Percentiles rank a stretch among this genome's conserved stretches.
These are phyloP conservation scores for Ladona fulva DNA, from an alignment of 1,140 invertebrate genomes.

Conservation along the genomic window DNA sequence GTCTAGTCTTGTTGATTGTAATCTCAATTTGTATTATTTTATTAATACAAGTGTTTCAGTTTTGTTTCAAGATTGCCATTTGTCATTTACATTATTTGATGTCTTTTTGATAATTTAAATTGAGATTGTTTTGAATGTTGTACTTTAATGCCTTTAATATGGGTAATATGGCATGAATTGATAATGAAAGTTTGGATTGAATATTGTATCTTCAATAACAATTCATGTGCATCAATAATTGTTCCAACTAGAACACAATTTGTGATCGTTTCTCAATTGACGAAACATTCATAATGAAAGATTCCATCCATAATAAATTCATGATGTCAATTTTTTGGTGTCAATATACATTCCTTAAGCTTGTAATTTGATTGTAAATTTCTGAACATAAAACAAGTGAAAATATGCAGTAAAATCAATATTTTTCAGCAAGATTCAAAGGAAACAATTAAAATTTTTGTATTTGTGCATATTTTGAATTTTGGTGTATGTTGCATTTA, in stretches of 20 bases:
- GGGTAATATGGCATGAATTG: background rate
- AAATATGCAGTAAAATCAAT: background rate
- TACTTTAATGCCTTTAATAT: no score
- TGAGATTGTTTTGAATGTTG: no score
- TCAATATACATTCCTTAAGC: conserved; percentile 6
- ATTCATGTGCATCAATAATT: background rate
- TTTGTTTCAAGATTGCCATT: no score
- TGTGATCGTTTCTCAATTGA: background rate
- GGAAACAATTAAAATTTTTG: background rate
- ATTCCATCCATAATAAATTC: conserved; percentile 2
- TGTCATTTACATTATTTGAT: no score
- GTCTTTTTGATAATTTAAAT: no score
- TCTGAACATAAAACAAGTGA: background rate
- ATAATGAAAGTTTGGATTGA: background rate
- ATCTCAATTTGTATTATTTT: background rate
- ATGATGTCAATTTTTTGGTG: conserved; percentile 8
- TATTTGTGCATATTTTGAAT: background rate
- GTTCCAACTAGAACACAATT: background rate
- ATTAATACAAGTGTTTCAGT: no score
- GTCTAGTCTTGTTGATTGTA: conserved; percentile 1
- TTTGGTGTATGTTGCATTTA: background rate
- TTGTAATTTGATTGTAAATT: background rate
- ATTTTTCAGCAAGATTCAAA: background rate
- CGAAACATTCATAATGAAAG: conserved; percentile 1
- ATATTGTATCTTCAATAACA: background rate